phyloP scores from a whole-genome alignment of 2,888 invertebrate species.

The Sthenelais limicola region DNA sequence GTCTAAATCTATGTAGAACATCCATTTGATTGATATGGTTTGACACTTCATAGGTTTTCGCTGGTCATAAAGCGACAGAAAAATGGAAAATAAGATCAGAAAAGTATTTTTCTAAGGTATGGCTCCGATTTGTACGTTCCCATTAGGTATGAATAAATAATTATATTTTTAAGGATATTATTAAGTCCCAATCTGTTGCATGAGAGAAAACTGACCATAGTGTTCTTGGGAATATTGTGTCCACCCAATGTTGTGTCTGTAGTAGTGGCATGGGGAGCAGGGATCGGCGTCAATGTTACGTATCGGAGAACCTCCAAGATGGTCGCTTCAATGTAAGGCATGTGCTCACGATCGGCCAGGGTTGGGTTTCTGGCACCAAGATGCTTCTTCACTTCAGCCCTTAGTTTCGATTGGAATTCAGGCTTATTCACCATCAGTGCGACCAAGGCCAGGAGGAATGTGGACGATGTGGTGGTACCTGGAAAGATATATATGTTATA shows the following conservation, averaged over 20 bases:
- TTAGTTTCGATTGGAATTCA: background rate
- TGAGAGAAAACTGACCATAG: background rate
- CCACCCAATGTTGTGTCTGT: background rate
- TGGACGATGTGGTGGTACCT: conserved; percentile 7
- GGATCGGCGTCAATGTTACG: background rate
- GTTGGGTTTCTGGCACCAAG: background rate
- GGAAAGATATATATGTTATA: too few relatives aligned
- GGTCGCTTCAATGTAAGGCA: conserved; percentile 24
- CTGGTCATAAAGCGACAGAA: too few relatives aligned
- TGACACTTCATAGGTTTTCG: too few relatives aligned
- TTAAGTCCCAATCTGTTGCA: too few relatives aligned
- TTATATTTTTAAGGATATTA: too few relatives aligned
- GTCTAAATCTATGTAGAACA: too few relatives aligned
- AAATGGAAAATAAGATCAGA: too few relatives aligned
- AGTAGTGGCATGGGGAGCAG: conserved; percentile 1
- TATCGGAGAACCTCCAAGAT: conserved; percentile 26
- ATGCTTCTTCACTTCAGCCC: background rate
- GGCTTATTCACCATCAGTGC: background rate
- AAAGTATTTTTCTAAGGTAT: too few relatives aligned
- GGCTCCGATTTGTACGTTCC: too few relatives aligned
- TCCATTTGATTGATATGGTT: too few relatives aligned
- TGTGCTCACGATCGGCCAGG: conserved; percentile 1
- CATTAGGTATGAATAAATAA: too few relatives aligned
- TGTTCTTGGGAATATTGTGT: background rate
- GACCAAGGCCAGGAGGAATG: background rate